phyloP scores from a whole-genome alignment of 2,888 invertebrate genomes.

The Caenorhabditis plicata region DNA sequence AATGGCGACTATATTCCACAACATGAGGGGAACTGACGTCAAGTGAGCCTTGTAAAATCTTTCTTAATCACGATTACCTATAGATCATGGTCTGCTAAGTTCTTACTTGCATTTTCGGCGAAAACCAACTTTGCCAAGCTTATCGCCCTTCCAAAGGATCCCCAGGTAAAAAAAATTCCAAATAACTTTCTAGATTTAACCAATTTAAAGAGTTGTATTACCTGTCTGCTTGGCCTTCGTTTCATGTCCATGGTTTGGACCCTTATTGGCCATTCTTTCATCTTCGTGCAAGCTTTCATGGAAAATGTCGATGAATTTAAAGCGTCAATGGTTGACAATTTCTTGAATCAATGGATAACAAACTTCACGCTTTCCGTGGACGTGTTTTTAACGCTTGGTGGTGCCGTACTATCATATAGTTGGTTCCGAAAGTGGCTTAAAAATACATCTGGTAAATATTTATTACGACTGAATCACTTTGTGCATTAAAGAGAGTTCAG shows the following conservation, averaged over 20 bases:
- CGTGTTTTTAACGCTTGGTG: constrained; percentile 60
- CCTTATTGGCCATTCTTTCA: constrained; percentile 64
- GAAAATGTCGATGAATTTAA: constrained; percentile 64
- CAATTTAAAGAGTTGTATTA: constrained; percentile 50
- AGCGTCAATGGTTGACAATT: constrained; percentile 57
- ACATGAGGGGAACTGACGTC: constrained; percentile 52
- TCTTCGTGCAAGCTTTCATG: constrained; percentile 63
- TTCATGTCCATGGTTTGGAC: constrained; percentile 65
- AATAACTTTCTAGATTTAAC: not conserved
- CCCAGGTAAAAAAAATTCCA: constrained; percentile 20
- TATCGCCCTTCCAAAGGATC: constrained; percentile 61
- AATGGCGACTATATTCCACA: constrained; percentile 62
- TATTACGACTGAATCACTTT: too few species aligned
- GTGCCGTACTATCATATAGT: constrained; percentile 59
- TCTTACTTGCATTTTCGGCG: constrained; percentile 60
- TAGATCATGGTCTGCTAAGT: constrained; percentile 52
- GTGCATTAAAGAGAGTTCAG: constrained; percentile 26
- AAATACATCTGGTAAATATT: constrained; percentile 52
- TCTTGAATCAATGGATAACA: constrained; percentile 64
- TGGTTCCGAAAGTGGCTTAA: constrained; percentile 65
- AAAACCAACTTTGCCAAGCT: constrained; percentile 56
- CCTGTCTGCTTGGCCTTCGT: constrained; percentile 62
- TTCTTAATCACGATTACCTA: constrained; percentile 5
- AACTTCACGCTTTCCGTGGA: constrained; percentile 64
- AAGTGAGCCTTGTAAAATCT: constrained; percentile 34